Percentiles rank a stretch among this genome's conserved stretches.
phyloP scores from a whole-genome alignment of 2,888 invertebrate species.

The Schizotus pectinicornis region DNA sequence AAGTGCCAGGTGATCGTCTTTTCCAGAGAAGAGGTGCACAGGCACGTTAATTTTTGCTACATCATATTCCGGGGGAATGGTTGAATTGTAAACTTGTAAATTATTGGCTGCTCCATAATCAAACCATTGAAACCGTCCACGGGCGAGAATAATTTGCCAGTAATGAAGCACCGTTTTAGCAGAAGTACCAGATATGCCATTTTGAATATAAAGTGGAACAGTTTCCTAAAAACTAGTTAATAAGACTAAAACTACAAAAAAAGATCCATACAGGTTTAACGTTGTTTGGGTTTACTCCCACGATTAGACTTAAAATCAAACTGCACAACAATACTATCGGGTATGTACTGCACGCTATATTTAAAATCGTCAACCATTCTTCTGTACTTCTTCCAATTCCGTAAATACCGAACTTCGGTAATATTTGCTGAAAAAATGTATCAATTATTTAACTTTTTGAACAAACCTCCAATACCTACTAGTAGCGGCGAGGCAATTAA shows the following conservation, averaged over 20 bases:
- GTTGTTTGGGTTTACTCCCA: too few relatives aligned
- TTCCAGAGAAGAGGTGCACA: constrained; percentile 67
- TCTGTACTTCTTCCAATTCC: too few relatives aligned
- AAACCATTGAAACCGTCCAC: constrained; percentile 59
- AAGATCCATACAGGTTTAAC: too few relatives aligned
- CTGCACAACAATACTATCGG: too few relatives aligned
- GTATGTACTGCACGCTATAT: too few relatives aligned
- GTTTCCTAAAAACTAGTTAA: constrained; percentile 62
- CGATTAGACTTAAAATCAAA: too few relatives aligned
- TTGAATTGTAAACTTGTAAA: constrained; percentile 61
- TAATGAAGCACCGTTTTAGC: constrained; percentile 71
- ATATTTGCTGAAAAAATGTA: too few relatives aligned
- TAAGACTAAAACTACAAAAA: not conserved
- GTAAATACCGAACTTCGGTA: too few relatives aligned
- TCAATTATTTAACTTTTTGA: too few relatives aligned
- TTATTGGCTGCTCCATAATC: constrained; percentile 69
- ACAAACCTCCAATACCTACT: too few relatives aligned
- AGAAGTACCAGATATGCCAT: constrained; percentile 73
- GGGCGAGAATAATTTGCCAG: constrained; percentile 63
- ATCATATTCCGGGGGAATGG: constrained; percentile 65
- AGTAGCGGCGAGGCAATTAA: too few relatives aligned
- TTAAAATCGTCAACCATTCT: too few relatives aligned
- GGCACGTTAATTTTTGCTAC: constrained; percentile 65
- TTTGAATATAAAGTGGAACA: constrained; percentile 68
- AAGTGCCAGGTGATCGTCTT: constrained; percentile 74